Base-by-base conservation (phyloP, 2,113 vertebrate genomes). In the Scomber japonicus region DNA sequence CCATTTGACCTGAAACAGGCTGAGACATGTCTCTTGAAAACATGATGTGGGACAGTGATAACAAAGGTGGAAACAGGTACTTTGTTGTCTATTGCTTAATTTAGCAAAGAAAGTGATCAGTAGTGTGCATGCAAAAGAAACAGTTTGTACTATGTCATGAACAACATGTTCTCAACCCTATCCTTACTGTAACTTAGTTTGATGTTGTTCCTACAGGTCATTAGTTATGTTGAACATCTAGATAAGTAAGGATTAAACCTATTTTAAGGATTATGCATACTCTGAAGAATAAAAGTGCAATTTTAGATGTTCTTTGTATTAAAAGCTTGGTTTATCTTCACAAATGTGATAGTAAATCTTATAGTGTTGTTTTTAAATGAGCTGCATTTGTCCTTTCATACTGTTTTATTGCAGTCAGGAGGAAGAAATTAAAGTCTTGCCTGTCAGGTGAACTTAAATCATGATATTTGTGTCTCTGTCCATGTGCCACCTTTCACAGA, bases 391-490 rank as follows among this genome's bases (percentile, higher is more conserved):
- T 48, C 3, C 11, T 31, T 35, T 16, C 24, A 24, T 6, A 15
- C 16, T 30, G 45, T 17, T 61, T 27, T 40, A n/a, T 61, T 61
- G 35, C 24, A 27, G 24, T 27, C 24, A 27, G 24, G 9, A 60
- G 15, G 2, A 62, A 13, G 30, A 30, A n/a, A 31, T 3, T 2
- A 59, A 54, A 17, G 40, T 54, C 5, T 4, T 17, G 15, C 12
- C 46, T 19, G 3, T 19, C 14, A 4, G 11, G n/a, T n/a, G 27
- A 67, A 10, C 17, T 53, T n/a, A 49, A 19, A 31, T 45, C 0
- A 2, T 30, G 12, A 54, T 49, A 19, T 44, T 49, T 75, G 16
- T 74, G n/a, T 5, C 31, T 70, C 17, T n/a, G 69, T 53, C 59
- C 30, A 30, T 57, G 60, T 30, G 27, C 35, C 46, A 0, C 46